Percentiles rank a stretch among this genome's conserved stretches.
Conservation (phyloP, 2,113 vertebrate species). For the Neofelis nebulosa region DNA sequence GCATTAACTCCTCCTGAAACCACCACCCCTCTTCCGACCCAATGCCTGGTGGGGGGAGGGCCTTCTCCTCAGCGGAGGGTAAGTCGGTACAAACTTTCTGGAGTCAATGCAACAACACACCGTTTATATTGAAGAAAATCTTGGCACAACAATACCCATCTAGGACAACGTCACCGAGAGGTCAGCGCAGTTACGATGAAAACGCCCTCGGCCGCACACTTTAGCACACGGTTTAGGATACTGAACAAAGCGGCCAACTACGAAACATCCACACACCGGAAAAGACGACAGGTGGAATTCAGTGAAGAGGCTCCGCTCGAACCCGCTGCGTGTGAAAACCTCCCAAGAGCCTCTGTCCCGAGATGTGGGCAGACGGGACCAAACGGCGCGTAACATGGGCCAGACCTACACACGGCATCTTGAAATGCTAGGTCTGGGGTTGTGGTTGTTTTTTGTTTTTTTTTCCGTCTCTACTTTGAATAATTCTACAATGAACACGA, state of each 20-base stretch:
- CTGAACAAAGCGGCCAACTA: background rate
- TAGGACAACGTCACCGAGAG: background rate
- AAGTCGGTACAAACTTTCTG: background rate
- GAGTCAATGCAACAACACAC: background rate
- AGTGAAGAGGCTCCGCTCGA: fast-evolving
- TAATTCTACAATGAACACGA: background rate
- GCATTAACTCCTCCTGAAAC: background rate
- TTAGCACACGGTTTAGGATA: fast-evolving
- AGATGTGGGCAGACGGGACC: fast-evolving
- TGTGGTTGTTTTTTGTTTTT: too few relatives aligned
- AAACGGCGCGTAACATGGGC: fast-evolving
- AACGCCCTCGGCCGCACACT: background rate
- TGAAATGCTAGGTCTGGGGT: background rate
- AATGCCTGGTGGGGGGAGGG: fast-evolving
- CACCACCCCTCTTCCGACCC: too few relatives aligned
- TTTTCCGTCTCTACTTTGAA: background rate
- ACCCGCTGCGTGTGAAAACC: fast-evolving
- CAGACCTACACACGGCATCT: fast-evolving
- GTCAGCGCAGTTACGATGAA: background rate
- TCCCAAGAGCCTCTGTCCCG: fast-evolving
- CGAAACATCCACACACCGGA: fast-evolving
- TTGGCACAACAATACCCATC: background rate
- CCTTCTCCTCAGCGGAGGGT: fast-evolving
- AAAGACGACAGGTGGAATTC: fast-evolving
- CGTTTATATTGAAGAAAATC: background rate